Percentiles rank a stretch among this genome's conserved stretches.
Evolutionary conservation across 2,888 invertebrate species (phyloP).

Genomic region (Bimastos eiseni): DNA sequence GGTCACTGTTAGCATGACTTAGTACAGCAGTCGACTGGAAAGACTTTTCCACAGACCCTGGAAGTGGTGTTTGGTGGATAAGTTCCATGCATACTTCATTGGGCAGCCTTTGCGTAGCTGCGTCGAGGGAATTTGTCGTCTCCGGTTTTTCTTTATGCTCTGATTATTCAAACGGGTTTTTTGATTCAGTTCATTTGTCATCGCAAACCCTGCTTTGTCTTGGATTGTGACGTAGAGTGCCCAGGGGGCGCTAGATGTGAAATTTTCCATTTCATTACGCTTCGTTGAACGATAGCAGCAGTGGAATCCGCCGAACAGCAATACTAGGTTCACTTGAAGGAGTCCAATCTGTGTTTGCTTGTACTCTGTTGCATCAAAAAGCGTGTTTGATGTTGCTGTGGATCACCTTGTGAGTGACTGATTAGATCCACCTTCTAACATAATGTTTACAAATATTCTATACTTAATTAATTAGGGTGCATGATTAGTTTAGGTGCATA

Average conservation of each 20-base stretch:
- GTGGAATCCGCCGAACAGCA: background rate
- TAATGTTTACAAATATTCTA: too few relatives aligned
- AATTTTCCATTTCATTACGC: background rate
- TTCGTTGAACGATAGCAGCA: background rate
- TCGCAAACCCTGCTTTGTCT: background rate
- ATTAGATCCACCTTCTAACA: background rate
- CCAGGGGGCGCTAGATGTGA: background rate
- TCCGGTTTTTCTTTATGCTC: background rate
- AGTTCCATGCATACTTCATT: background rate
- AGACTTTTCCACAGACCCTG: background rate
- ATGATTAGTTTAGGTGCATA: too few relatives aligned
- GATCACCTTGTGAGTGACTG: background rate
- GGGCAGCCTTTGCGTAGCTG: background rate
- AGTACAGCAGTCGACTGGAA: background rate
- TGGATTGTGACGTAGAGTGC: background rate
- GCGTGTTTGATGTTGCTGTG: background rate
- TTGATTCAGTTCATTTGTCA: background rate
- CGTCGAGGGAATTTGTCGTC: constrained; percentile 13
- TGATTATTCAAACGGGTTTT: background rate
- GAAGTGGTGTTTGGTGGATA: background rate
- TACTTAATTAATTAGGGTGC: background rate
- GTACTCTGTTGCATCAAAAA: background rate
- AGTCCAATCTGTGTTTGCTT: background rate
- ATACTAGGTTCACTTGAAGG: background rate
- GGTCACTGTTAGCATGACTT: background rate